A percentile compares a stretch with the other conserved stretches of the same genome.
phyloP scores from a whole-genome alignment of 2,888 invertebrate species.

The Ichneumon xanthorius region DNA sequence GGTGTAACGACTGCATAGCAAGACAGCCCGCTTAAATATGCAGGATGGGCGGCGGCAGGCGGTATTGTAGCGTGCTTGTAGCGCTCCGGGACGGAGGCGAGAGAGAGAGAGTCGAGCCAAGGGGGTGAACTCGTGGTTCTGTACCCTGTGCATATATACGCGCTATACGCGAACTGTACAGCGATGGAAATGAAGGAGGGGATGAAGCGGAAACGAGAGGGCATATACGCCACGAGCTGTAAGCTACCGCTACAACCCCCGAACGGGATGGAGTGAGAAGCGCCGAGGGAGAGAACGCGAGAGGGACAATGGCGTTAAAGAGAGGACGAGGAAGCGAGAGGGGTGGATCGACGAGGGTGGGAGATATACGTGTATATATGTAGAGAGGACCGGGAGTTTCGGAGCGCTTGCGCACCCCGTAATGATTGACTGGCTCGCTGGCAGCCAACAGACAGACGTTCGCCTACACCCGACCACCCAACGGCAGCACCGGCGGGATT shows the following conservation, averaged over 20 bases:
- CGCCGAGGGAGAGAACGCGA: conserved; percentile 40
- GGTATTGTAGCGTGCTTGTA: conserved; percentile 83
- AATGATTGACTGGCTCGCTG: conserved; percentile 85
- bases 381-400: conserved; percentile 51
- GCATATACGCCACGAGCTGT: conserved; percentile 35
- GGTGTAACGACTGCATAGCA: conserved; percentile 82
- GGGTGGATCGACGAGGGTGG: conserved; percentile 67
- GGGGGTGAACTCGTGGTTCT: conserved; percentile 78
- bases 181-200: conserved; percentile 68
- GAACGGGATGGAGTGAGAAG: conserved; percentile 57
- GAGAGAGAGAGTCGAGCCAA: conserved; percentile 72
- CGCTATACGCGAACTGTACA: conserved; percentile 1
- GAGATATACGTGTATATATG: conserved; percentile 23
- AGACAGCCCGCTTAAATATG: conserved; percentile 84
- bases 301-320: conserved; percentile 43
- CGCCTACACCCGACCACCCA: conserved; percentile 77
- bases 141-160: neutral
- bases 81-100: conserved; percentile 60
- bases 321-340: conserved; percentile 62
- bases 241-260: conserved; percentile 17
- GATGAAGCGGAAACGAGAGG: conserved; percentile 58
- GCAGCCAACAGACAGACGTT: conserved; percentile 85
- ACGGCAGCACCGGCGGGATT: conserved; percentile 30
- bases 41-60: conserved; percentile 83
- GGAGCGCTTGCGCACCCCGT: conserved; percentile 83